Evolutionary conservation across 2,113 vertebrate genomes (phyloP).

Genomic region (Excalfactoria chinensis): DNA sequence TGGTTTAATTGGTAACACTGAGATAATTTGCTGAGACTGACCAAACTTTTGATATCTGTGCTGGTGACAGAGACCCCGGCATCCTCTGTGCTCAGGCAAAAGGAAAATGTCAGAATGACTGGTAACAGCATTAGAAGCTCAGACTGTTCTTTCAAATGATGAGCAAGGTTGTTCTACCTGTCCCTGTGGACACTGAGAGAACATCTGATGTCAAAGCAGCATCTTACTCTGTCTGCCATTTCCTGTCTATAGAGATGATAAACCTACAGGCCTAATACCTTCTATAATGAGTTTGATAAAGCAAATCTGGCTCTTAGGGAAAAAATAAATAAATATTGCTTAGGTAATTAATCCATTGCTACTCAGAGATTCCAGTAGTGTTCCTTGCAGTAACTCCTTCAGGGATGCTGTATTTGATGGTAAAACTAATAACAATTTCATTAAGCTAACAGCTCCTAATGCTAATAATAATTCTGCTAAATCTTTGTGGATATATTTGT

Average conservation of each 20-base stretch:
- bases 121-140: neutral
- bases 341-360: constrained; percentile 1
- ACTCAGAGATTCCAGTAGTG: neutral
- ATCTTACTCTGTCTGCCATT: neutral
- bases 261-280: neutral
- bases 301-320: neutral
- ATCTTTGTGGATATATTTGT: neutral
- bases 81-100: neutral
- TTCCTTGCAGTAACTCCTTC: neutral
- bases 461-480: constrained; percentile 7
- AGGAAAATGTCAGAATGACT: neutral
- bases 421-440: constrained; percentile 27
- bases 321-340: neutral
- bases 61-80: rapidly evolving
- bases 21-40: neutral
- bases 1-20: neutral
- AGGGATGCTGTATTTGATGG: neutral
- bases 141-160: neutral
- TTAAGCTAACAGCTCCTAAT: constrained; percentile 27
- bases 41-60: neutral
- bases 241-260: neutral
- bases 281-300: neutral
- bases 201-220: neutral
- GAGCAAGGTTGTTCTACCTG: neutral
- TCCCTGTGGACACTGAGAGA: neutral